Evolutionary conservation across 2,888 invertebrate genomes (phyloP).

Genomic region (Agrochola litura): DNA sequence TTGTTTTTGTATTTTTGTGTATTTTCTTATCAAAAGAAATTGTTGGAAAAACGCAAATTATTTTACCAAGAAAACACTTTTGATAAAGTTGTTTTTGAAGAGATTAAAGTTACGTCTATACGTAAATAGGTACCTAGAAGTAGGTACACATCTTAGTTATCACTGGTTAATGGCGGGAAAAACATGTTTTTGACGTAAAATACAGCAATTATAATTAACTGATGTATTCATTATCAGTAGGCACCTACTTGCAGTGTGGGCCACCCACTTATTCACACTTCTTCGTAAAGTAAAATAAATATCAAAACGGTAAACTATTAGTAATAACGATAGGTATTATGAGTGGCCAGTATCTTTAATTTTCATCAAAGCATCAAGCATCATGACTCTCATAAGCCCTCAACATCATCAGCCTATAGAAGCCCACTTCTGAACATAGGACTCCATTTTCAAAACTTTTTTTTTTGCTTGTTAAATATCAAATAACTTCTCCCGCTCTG

Average conservation of each 20-base stretch:
- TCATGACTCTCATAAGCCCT: too few relatives aligned
- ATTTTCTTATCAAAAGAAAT: slow-evolving; percentile 12
- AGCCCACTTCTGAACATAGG: neutral
- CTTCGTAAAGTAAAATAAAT: neutral
- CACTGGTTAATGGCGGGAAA: slow-evolving; percentile 5
- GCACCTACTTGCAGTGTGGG: slow-evolving; percentile 7
- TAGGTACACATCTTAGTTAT: slow-evolving; percentile 17
- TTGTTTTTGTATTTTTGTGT: too few relatives aligned
- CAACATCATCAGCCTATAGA: too few relatives aligned
- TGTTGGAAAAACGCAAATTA: neutral
- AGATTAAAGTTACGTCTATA: slow-evolving; percentile 16
- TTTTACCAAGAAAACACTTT: slow-evolving; percentile 15
- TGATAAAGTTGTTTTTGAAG: slow-evolving; percentile 44
- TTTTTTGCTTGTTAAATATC: too few relatives aligned
- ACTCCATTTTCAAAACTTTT: neutral
- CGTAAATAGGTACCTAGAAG: neutral
- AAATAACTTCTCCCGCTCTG: too few relatives aligned
- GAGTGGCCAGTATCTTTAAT: neutral
- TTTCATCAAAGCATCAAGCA: neutral
- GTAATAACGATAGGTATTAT: neutral
- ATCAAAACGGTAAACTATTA: too few relatives aligned
- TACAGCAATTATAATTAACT: slow-evolving; percentile 25
- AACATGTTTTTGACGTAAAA: slow-evolving; percentile 20
- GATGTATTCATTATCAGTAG: slow-evolving; percentile 29
- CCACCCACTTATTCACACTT: neutral